Conservation (phyloP, 2,888 invertebrate species). For the Nipponacmea schrenckii region DNA sequence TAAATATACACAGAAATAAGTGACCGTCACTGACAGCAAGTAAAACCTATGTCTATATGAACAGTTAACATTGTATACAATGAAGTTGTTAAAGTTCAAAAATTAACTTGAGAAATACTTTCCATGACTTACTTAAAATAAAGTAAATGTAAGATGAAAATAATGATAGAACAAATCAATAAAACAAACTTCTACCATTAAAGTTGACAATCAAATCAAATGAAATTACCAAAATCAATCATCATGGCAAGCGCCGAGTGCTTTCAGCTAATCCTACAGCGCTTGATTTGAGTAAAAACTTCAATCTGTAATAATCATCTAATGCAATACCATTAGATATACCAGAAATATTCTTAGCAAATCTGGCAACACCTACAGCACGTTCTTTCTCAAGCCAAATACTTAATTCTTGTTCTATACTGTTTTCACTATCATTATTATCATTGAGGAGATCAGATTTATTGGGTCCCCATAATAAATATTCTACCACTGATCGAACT, state of each 20-base stretch:
- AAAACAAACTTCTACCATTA: too few species aligned
- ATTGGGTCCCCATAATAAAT: slow-evolving; percentile 56
- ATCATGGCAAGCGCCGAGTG: slow-evolving; percentile 35
- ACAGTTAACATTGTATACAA: too few species aligned
- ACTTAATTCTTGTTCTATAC: slow-evolving; percentile 50
- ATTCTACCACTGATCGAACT: slow-evolving; percentile 55
- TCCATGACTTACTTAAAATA: too few species aligned
- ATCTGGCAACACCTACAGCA: slow-evolving; percentile 43
- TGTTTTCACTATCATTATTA: slow-evolving; percentile 35
- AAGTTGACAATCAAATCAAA: too few species aligned
- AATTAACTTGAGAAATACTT: too few species aligned
- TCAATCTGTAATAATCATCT: slow-evolving; percentile 57
- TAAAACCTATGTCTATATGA: too few species aligned
- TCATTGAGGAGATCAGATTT: slow-evolving; percentile 24
- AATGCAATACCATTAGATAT: slow-evolving; percentile 38
- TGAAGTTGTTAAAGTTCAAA: too few species aligned
- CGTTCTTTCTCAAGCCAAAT: slow-evolving; percentile 58
- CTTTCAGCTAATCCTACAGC: slow-evolving; percentile 54
- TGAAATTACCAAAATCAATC: background rate
- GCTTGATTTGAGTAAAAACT: slow-evolving; percentile 58
- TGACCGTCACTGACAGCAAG: too few species aligned
- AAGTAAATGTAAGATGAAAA: too few species aligned
- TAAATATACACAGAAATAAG: too few species aligned
- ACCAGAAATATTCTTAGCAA: slow-evolving; percentile 44
- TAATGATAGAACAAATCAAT: too few species aligned